These are phyloP conservation scores for Sesamia inferens DNA, from an alignment of 2,888 invertebrate genomes.

Conservation along the genomic window DNA sequence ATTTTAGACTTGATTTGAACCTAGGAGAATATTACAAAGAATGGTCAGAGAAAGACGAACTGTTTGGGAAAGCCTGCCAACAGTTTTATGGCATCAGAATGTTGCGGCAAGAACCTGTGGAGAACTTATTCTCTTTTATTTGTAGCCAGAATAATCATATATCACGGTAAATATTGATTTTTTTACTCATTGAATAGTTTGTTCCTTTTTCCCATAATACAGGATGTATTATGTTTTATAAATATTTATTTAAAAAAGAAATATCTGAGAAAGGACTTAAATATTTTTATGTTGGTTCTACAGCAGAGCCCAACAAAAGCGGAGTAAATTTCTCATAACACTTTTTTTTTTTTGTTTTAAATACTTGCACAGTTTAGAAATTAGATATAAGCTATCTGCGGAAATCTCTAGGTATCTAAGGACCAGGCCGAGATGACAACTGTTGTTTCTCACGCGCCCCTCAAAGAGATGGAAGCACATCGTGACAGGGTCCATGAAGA, in stretches of 20 bases:
- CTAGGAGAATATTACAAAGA: slow-evolving; percentile 92
- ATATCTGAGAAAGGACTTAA: not conserved
- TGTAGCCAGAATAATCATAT: slow-evolving; percentile 99
- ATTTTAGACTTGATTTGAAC: slow-evolving; percentile 94
- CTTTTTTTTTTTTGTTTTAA: not conserved
- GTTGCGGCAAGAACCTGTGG: slow-evolving; percentile 96
- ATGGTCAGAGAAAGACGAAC: slow-evolving; percentile 94
- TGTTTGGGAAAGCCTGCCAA: slow-evolving; percentile 92
- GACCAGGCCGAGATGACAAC: too few relatives aligned
- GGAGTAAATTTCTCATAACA: not conserved
- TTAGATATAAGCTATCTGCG: too few relatives aligned
- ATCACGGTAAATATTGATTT: slow-evolving; percentile 89
- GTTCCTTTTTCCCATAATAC: not conserved
- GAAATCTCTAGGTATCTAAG: too few relatives aligned
- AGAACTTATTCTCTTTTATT: slow-evolving; percentile 98
- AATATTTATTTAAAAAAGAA: not conserved
- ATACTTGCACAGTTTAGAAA: not conserved
- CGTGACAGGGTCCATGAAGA: too few relatives aligned
- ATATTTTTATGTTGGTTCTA: not conserved
- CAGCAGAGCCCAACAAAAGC: too few relatives aligned
- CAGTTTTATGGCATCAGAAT: slow-evolving; percentile 96
- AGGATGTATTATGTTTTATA: not conserved
- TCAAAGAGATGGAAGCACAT: too few relatives aligned
- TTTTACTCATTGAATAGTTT: not conserved
- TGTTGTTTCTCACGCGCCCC: too few relatives aligned